phyloP scores from a whole-genome alignment of 2,888 invertebrate genomes.

The Ophion ventricosus region DNA sequence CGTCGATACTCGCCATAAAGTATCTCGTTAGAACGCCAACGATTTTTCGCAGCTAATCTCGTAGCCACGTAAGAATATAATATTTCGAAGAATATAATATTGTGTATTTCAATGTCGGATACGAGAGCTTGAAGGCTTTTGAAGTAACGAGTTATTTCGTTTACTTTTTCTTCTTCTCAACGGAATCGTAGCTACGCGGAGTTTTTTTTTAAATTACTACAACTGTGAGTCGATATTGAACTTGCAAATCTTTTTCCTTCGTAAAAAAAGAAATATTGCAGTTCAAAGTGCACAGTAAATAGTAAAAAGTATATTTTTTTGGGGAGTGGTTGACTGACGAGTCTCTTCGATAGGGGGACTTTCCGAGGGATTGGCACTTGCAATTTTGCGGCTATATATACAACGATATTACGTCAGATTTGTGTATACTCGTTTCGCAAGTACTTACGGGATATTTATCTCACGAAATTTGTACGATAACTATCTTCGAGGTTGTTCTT shows the following conservation, averaged over 20 bases:
- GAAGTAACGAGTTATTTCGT: not conserved
- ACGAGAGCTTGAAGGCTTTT: not conserved
- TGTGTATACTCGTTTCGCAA: constrained; percentile 25
- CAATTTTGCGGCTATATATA: constrained; percentile 37
- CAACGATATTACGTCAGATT: constrained; percentile 3
- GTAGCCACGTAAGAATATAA: constrained; percentile 4
- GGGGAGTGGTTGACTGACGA: constrained; percentile 4
- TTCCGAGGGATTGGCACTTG: constrained; percentile 56
- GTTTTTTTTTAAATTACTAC: not conserved
- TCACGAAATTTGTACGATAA: constrained; percentile 31
- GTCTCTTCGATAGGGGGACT: not conserved
- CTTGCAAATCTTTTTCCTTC: not conserved
- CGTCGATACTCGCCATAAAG: constrained; percentile 11
- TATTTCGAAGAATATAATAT: constrained; percentile 22
- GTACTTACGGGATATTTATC: constrained; percentile 23
- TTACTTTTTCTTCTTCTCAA: not conserved
- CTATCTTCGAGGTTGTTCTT: constrained; percentile 4
- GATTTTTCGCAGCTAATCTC: not conserved
- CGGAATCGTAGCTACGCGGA: not conserved
- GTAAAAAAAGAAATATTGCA: constrained; percentile 3
- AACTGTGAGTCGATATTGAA: not conserved
- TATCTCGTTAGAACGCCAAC: not conserved
- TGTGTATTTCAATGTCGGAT: not conserved
- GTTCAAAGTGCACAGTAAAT: not conserved
- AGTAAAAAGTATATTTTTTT: not conserved